These are phyloP conservation scores for Notiomystis cincta DNA, from an alignment of 2,113 vertebrate species.

Conservation along the genomic window DNA sequence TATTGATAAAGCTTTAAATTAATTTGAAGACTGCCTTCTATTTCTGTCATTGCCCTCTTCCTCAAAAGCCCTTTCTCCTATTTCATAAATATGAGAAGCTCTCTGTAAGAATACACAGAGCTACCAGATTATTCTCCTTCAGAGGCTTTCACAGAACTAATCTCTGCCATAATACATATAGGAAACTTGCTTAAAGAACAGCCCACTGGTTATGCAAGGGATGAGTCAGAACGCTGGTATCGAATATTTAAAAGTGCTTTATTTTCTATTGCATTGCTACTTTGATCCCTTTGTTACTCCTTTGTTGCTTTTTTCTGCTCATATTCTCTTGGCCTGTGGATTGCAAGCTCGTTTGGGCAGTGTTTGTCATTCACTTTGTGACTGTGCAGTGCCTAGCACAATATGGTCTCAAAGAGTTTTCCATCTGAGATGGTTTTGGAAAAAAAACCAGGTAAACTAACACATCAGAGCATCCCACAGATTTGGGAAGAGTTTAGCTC, in stretches of 20 bases:
- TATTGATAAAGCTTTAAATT: background rate
- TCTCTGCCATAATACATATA: constrained; percentile 58
- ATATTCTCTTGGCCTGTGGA: background rate
- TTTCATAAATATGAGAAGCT: background rate
- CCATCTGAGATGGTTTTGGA: background rate
- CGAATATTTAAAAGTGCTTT: constrained; percentile 28
- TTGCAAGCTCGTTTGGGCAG: background rate
- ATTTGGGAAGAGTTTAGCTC: background rate
- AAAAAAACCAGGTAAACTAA: background rate
- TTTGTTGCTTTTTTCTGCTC: background rate
- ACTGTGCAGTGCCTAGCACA: background rate
- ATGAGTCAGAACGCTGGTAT: constrained; percentile 47
- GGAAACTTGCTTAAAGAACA: constrained; percentile 51
- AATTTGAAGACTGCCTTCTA: background rate
- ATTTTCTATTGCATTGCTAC: background rate
- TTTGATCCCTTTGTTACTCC: background rate
- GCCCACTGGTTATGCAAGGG: constrained; percentile 60
- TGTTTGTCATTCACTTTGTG: background rate
- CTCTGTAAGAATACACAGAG: constrained; percentile 9
- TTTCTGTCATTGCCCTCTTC: background rate
- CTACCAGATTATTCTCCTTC: constrained; percentile 54
- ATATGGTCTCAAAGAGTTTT: background rate
- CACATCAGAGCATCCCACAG: background rate
- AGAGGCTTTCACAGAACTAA: constrained; percentile 52
- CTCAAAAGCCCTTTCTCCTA: constrained; percentile 10